phyloP scores from a whole-genome alignment of 1,140 invertebrate species.

The Drosophila teissieri region DNA sequence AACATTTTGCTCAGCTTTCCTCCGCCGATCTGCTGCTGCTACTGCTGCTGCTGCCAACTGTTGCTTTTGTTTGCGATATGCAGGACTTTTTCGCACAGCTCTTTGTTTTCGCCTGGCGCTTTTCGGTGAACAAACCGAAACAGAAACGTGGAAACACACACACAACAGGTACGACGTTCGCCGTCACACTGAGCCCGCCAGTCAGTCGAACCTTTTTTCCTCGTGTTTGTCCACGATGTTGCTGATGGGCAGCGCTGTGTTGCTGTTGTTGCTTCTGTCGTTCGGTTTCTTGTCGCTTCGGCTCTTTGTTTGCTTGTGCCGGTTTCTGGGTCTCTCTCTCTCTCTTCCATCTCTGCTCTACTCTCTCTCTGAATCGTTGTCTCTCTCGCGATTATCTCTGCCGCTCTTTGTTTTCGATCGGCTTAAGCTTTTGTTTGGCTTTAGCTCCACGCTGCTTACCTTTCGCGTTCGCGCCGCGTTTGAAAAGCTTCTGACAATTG shows the following conservation, averaged over 20 bases:
- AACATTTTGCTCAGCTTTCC: slow-evolving; percentile 59
- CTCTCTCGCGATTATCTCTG: slow-evolving; percentile 20
- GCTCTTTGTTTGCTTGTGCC: slow-evolving; percentile 45
- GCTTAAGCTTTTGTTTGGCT: slow-evolving; percentile 33
- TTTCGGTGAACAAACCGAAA: not conserved
- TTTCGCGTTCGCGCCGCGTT: not conserved
- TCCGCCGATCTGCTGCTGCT: slow-evolving; percentile 14
- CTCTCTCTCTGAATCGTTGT: slow-evolving; percentile 1
- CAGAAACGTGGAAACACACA: slow-evolving; percentile 10
- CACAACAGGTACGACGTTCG: slow-evolving; percentile 72
- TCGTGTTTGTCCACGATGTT: slow-evolving; percentile 32
- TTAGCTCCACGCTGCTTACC: slow-evolving; percentile 1
- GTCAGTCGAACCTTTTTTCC: slow-evolving; percentile 22
- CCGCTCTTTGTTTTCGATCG: slow-evolving; percentile 46
- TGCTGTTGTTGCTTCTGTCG: slow-evolving; percentile 38
- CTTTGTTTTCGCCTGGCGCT: too few species aligned
- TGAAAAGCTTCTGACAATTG: slow-evolving; percentile 44
- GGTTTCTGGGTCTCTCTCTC: slow-evolving; percentile 17
- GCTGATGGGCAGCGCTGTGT: slow-evolving; percentile 13
- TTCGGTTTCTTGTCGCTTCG: slow-evolving; percentile 36
- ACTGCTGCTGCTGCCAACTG: slow-evolving; percentile 24
- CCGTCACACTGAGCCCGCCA: slow-evolving; percentile 66
- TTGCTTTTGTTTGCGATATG: slow-evolving; percentile 8
- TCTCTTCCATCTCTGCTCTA: not conserved
- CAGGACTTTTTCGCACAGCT: not conserved